phyloP scores from a whole-genome alignment of 1,140 invertebrate species.

The Achroia grisella region DNA sequence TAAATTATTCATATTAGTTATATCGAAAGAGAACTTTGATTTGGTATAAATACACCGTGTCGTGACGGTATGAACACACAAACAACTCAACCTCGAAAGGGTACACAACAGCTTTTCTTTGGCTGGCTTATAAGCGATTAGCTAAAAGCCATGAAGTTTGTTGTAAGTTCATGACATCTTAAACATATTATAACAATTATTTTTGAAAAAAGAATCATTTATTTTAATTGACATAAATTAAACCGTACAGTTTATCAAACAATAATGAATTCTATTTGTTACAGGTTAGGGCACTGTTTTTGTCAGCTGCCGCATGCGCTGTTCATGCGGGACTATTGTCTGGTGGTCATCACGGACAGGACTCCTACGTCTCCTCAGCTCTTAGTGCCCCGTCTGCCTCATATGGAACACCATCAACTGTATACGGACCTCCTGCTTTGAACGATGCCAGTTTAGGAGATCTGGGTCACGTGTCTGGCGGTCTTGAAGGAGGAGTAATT shows the following conservation, averaged over 20 bases:
- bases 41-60: constrained; percentile 59
- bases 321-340: constrained; percentile 33
- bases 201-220: background rate
- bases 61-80: constrained; percentile 49
- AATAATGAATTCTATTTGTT: constrained; percentile 25
- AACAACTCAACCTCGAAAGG: constrained; percentile 48
- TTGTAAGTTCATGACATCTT: constrained; percentile 47
- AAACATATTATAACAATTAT: too few relatives aligned
- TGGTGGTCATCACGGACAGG: constrained; percentile 29
- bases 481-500: background rate
- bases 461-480: background rate
- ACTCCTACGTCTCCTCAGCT: constrained; percentile 49
- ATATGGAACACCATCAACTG: constrained; percentile 14
- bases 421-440: constrained; percentile 39
- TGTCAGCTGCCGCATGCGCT: constrained; percentile 41
- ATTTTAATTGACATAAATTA: background rate
- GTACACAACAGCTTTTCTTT: constrained; percentile 47
- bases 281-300: constrained; percentile 46
- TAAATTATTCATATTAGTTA: constrained; percentile 58
- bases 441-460: constrained; percentile 16
- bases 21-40: constrained; percentile 35
- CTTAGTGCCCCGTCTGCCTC: constrained; percentile 42
- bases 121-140: constrained; percentile 63
- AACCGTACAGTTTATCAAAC: background rate
- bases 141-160: constrained; percentile 69